Evolutionary conservation across 64 coral and sea anemone genomes (phyloP).

Genomic region (Montipora sp.): DNA sequence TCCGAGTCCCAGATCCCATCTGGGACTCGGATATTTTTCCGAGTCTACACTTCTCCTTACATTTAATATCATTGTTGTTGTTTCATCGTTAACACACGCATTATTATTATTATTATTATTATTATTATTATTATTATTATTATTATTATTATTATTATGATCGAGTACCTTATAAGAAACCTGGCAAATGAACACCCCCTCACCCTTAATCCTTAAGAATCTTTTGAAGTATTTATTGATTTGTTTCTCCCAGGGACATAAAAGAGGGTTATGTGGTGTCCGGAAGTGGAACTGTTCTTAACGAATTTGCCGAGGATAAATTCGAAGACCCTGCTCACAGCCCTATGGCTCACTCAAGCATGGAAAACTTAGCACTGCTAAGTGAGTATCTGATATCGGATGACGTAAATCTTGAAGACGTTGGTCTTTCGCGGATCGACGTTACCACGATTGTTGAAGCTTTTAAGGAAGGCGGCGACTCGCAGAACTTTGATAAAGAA

Average conservation of each 20-base stretch:
- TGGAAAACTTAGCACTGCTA: not conserved
- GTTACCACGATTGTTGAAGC: not conserved
- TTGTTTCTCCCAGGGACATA: constrained; percentile 5
- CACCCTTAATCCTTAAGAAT: no score
- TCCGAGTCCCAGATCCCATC: no score
- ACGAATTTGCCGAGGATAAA: not conserved
- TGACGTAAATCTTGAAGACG: constrained; percentile 3
- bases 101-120: no score
- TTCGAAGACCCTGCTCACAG: not conserved
- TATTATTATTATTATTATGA: no score
- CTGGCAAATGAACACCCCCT: no score
- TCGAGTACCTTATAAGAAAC: no score
- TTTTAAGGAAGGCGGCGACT: not conserved
- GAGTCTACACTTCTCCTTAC: no score
- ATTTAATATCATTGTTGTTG: no score
- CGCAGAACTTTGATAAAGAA: constrained; percentile 19
- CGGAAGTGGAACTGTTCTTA: constrained; percentile 32
- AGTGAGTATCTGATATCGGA: not conserved
- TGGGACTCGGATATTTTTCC: no score
- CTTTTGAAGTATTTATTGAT: no score
- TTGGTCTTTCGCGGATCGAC: constrained; percentile 9
- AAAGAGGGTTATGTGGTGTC: constrained; percentile 35
- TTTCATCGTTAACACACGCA: no score
- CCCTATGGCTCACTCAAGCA: not conserved
- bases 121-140: no score